Base-by-base conservation (phyloP, 2,888 invertebrate genomes). In the Cheilosia grossa region DNA sequence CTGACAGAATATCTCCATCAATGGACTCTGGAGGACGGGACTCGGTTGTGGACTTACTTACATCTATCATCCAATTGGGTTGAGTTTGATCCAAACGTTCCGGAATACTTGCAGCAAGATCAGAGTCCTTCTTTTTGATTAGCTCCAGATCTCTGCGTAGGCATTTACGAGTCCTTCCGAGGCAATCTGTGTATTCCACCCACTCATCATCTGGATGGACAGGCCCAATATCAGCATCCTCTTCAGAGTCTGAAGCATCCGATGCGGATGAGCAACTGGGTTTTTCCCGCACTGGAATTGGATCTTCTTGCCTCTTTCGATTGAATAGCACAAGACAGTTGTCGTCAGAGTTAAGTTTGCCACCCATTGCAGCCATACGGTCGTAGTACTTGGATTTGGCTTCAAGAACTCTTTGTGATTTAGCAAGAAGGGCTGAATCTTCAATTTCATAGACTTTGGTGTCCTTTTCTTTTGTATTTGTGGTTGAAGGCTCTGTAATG, bases 101-200 rank as follows among this genome's bases (percentile, higher is more conserved):
- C 0, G 91, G 91, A 88, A 91, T 91, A 67, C 90, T 91, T 2
- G 88, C 88, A 0, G 86, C 82, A 63, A 93, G 89, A 49, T 93
- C 91, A 51, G 92, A 90, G 89, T 97, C 96, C 88, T 94, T 94
- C 63, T 93, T 92, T 89, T 94, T 94, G 88, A 96, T 93, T 49
- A 93, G 92, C 5, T 93, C 93, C 21, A 98, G 92, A 91, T 98
- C 98, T 89, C 95, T 94, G 87, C 94, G 94, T 87, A 96, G 93
- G 91, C 98, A 98, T 88, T 95, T 95, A 63, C 98, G 93, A 0
- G 98, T 96, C 80, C 98, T 93, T 0, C 98, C 98, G 75, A 98
- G 93, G 85, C 96, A 96, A 91, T 98, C 98, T 0, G 94, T 94
- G 90, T 97, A 98, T 90, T 98, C 98, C 5, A 96, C 95, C 97